Evolutionary conservation across 2,888 invertebrate genomes (phyloP).

Genomic region (Galerucella calmariensis): DNA sequence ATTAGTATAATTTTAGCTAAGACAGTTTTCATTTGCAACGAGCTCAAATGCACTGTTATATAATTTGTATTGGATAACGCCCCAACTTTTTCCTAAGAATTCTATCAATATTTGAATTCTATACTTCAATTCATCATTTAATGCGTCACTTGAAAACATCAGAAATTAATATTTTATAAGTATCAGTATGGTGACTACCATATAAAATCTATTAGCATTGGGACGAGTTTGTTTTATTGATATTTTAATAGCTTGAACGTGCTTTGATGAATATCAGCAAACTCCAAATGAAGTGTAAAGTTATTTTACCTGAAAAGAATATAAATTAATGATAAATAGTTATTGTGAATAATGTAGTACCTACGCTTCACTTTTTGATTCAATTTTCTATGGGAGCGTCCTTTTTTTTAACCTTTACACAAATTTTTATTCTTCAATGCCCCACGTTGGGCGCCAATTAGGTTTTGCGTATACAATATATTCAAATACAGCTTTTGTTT

Average conservation of each 20-base stretch:
- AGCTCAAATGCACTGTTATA: too few species aligned
- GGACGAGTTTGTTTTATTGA: not conserved
- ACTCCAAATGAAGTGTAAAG: not conserved
- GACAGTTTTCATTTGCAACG: too few species aligned
- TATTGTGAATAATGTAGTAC: not conserved
- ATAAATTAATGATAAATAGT: not conserved
- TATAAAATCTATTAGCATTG: constrained; percentile 8
- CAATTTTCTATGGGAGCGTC: too few species aligned
- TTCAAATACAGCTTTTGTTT: constrained; percentile 25
- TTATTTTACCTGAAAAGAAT: not conserved
- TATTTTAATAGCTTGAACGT: not conserved
- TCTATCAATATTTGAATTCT: constrained; percentile 13
- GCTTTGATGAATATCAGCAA: not conserved
- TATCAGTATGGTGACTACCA: not conserved
- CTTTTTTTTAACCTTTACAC: too few species aligned
- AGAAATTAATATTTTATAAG: constrained; percentile 15
- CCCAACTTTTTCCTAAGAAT: not conserved
- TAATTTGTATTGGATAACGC: not conserved
- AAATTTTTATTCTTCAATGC: too few species aligned
- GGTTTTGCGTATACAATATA: not conserved
- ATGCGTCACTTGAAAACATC: constrained; percentile 7
- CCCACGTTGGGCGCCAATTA: too few species aligned
- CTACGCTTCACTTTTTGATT: too few species aligned
- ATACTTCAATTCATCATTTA: constrained; percentile 16
- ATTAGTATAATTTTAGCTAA: too few species aligned